Percentiles rank a stretch among this genome's conserved stretches.
Conservation (phyloP, 2,888 invertebrate genomes). For the Stenurella melanura region DNA sequence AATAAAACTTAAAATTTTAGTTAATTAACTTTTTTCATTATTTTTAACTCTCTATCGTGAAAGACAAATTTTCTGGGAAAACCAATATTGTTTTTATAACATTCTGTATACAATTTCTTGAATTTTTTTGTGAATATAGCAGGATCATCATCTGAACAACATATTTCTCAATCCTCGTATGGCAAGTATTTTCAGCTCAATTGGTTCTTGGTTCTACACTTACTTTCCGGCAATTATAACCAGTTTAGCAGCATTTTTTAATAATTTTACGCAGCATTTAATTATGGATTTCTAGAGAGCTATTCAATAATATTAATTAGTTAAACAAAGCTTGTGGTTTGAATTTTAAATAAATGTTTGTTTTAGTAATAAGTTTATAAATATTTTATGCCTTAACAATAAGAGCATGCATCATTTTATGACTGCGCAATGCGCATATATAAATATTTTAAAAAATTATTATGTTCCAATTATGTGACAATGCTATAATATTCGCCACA, state of each 20-base stretch:
- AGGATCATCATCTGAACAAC: no score
- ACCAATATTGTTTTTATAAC: no score
- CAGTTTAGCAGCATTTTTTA: slow-evolving; percentile 51
- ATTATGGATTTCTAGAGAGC: slow-evolving; percentile 53
- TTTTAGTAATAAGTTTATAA: slow-evolving; percentile 64
- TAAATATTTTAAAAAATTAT: slow-evolving; percentile 17
- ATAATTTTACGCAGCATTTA: slow-evolving; percentile 46
- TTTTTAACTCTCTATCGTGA: no score
- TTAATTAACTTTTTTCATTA: no score
- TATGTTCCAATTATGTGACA: not conserved
- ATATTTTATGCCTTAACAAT: slow-evolving; percentile 57
- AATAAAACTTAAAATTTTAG: no score
- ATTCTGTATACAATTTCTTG: no score
- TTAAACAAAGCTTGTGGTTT: slow-evolving; percentile 45
- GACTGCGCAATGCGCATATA: slow-evolving; percentile 24
- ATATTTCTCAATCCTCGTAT: not conserved
- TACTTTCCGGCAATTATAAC: slow-evolving; percentile 42
- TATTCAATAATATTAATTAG: slow-evolving; percentile 54
- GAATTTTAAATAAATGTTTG: slow-evolving; percentile 58
- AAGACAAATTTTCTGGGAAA: no score
- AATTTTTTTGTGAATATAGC: no score
- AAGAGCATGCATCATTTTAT: slow-evolving; percentile 40
- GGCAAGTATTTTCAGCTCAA: slow-evolving; percentile 8
- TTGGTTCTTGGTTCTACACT: slow-evolving; percentile 14
- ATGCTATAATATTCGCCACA: no score